Conservation (phyloP, 2,888 invertebrate genomes). For the Leucoma salicis region DNA sequence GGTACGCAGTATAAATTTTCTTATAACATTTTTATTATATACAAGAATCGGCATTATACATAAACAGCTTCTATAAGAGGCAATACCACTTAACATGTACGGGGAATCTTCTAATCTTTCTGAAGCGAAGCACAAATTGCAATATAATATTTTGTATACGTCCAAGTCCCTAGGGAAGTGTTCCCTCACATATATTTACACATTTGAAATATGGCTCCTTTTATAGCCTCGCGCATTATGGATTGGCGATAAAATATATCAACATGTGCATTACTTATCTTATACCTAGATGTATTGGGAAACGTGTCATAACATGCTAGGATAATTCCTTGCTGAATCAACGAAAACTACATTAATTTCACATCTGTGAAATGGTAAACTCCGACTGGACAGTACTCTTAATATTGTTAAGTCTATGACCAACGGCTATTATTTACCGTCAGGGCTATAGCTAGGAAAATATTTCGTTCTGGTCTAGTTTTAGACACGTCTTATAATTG, state of each 20-base stretch:
- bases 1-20: too few species aligned
- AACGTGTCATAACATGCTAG: not conserved
- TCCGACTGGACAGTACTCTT: too few species aligned
- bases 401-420: too few species aligned
- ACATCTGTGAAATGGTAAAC: too few species aligned
- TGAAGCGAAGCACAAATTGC: constrained; percentile 51
- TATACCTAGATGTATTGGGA: not conserved
- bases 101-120: constrained; percentile 44
- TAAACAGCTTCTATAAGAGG: constrained; percentile 5
- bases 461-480: too few species aligned
- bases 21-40: too few species aligned
- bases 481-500: too few species aligned
- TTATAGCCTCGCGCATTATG: constrained; percentile 69
- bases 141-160: constrained; percentile 63
- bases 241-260: constrained; percentile 68
- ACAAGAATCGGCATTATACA: too few species aligned
- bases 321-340: too few species aligned
- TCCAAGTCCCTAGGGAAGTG: constrained; percentile 35
- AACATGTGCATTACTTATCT: constrained; percentile 32
- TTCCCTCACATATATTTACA: constrained; percentile 64
- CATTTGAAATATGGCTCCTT: constrained; percentile 67
- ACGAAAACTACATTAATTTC: too few species aligned
- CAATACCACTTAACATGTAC: constrained; percentile 39
- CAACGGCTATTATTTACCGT: too few species aligned
- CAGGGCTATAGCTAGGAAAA: too few species aligned